Evolutionary conservation across 1,140 invertebrate species (phyloP), one percentile per base, ranked within the genome.

Genomic region (Heliothis virescens): DNA sequence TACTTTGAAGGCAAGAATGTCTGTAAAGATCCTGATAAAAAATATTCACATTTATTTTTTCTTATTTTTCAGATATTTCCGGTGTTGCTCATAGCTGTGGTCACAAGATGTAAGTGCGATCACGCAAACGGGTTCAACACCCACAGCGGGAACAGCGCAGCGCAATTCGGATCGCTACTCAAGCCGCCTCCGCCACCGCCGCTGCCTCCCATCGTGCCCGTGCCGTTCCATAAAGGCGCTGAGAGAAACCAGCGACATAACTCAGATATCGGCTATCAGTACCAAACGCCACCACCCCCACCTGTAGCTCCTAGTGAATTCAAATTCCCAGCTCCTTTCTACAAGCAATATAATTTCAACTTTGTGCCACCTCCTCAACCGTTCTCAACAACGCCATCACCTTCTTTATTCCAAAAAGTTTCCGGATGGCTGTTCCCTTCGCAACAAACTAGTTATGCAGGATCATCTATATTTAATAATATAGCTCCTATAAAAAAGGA

Each of bases 391-490:
- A 91, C 93, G 7, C 90, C 92, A 16, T 91, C 92, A 1, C 92
- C 92, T 3, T 88, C 92, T 2, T 82, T 95, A 34, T 94, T 95
- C 69, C 92, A 95, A 85, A 95, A 95, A 87, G 89, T 95, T 11
- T 95, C 94, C 16, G 89, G 88, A 29, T 95, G 94, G 94, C 85
- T 95, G 11, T 95, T 95, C 77, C 88, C 94, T 9, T 92, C 92
- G 1, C 86, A 91, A 81, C 89, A 93, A 82, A 89, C 79, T 2
- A 82, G 84, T 63, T 83, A 90, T 63, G 89, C 78, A 79, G 79
- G 75, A 15, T 79, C 82, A 71, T 57, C 80, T 48, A n/a, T 82
- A n/a, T 84, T 75, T 72, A 85, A 82, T 72, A 88, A 90, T 86
- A 47, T 93, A 85, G 81, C 90, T 77, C 85, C 90, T 82, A 76